A percentile compares a stretch with the other conserved stretches of the same genome.
Conservation (phyloP, 2,888 invertebrate genomes). For the Aromia moschata region DNA sequence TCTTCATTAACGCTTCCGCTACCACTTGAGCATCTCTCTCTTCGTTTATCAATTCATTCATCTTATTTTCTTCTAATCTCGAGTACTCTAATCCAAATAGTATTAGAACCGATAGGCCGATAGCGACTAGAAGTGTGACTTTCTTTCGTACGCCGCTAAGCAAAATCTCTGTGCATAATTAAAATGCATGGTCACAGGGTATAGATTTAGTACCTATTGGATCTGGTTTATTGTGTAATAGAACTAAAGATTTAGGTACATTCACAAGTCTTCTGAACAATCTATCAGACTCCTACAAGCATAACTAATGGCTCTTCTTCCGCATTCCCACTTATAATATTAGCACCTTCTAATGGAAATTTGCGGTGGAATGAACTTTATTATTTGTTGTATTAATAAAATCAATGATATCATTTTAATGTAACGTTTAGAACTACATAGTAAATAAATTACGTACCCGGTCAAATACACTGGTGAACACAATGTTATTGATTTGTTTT, state of each 20-base stretch:
- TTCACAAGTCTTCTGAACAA: background rate
- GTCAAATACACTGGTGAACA: conserved; percentile 1
- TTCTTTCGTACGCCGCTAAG: conserved; percentile 65
- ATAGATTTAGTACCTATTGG: no score
- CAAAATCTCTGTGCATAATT: conserved; percentile 61
- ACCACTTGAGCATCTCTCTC: conserved; percentile 44
- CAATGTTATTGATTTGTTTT: background rate
- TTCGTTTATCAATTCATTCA: conserved; percentile 39
- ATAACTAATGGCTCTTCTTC: background rate
- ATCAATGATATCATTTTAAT: conserved; percentile 8
- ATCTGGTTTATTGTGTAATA: no score
- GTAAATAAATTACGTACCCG: background rate
- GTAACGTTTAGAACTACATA: background rate
- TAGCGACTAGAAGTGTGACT: conserved; percentile 61
- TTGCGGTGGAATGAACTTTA: conserved; percentile 2
- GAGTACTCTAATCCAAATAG: conserved; percentile 64
- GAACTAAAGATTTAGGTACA: background rate
- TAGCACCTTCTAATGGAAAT: background rate
- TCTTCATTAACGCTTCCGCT: conserved; percentile 47
- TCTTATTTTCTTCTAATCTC: conserved; percentile 40
- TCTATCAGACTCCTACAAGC: background rate
- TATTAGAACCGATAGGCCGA: conserved; percentile 59
- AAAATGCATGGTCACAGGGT: conserved; percentile 18
- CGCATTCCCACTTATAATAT: background rate
- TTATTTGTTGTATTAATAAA: background rate